phyloP scores from a whole-genome alignment of 1,140 invertebrate genomes.

The Antheraea mylitta region DNA sequence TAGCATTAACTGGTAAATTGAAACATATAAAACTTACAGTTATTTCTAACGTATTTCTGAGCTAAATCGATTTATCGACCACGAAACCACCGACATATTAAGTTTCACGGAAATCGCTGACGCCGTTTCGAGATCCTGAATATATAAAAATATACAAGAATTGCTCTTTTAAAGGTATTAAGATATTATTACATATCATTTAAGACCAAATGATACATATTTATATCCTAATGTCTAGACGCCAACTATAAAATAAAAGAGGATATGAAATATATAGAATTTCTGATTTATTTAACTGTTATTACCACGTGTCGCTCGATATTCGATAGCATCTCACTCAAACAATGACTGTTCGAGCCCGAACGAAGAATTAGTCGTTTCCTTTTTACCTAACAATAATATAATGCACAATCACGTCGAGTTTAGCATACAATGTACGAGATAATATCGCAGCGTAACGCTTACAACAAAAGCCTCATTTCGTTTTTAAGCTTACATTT shows the following conservation, averaged over 20 bases:
- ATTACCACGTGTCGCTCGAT: background rate
- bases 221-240: background rate
- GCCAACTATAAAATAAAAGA: background rate
- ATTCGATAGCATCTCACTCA: background rate
- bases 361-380: conserved; percentile 13
- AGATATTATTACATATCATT: too few relatives aligned
- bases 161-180: too few relatives aligned
- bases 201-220: background rate
- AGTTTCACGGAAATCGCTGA: too few relatives aligned
- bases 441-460: conserved; percentile 4
- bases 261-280: background rate
- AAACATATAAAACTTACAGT: conserved; percentile 14
- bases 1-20: conserved; percentile 42
- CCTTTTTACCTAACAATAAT: conserved; percentile 9
- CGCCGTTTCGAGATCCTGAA: too few relatives aligned
- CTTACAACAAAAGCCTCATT: background rate
- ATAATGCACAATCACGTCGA: background rate
- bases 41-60: too few relatives aligned
- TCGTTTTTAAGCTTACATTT: background rate
- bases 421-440: conserved; percentile 19
- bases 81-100: too few relatives aligned
- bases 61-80: too few relatives aligned
- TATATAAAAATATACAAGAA: too few relatives aligned
- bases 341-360: background rate
- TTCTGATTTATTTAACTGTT: background rate